These are phyloP conservation scores for Sphaeramia orbicularis DNA, from an alignment of 2,797 vertebrate genomes.

Conservation along the genomic window DNA sequence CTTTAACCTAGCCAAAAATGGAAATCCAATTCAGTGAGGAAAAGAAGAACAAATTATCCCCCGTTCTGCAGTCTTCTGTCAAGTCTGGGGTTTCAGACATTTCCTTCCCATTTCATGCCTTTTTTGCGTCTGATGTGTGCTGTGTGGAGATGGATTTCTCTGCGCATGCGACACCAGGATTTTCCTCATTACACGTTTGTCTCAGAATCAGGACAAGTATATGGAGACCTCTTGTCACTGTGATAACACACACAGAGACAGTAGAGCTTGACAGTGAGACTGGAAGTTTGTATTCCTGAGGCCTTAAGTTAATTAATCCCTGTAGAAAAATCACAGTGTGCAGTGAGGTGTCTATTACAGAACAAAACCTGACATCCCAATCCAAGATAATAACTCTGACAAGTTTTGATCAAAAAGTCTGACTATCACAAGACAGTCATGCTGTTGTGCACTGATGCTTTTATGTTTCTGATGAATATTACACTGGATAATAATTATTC, in stretches of 20 bases:
- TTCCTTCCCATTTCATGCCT: slow-evolving; percentile 72
- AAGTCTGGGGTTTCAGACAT: slow-evolving; percentile 67
- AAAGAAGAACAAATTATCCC: slow-evolving; percentile 76
- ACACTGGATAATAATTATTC: slow-evolving; percentile 41
- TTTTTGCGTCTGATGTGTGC: slow-evolving; percentile 63
- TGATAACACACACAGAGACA: slow-evolving; percentile 52
- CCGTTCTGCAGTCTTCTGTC: slow-evolving; percentile 55
- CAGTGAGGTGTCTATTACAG: slow-evolving; percentile 66
- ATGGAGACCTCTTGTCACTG: slow-evolving; percentile 68
- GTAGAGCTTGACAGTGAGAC: slow-evolving; percentile 66
- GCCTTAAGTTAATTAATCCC: slow-evolving; percentile 80
- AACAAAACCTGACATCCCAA: slow-evolving; percentile 67
- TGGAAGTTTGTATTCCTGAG: slow-evolving; percentile 74
- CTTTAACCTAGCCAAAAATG: slow-evolving; percentile 77
- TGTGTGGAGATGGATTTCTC: slow-evolving; percentile 43
- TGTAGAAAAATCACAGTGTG: slow-evolving; percentile 46
- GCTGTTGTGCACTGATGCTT: slow-evolving; percentile 35
- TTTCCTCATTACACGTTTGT: slow-evolving; percentile 72
- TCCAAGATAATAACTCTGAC: slow-evolving; percentile 57
- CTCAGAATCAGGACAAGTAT: slow-evolving; percentile 68
- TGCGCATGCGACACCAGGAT: slow-evolving; percentile 37
- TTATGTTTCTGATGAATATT: slow-evolving; percentile 34
- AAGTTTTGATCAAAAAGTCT: slow-evolving; percentile 44
- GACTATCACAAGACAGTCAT: slow-evolving; percentile 1
- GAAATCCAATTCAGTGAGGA: slow-evolving; percentile 80